Percentiles rank a stretch among this genome's conserved stretches.
phyloP scores from a whole-genome alignment of 2,888 invertebrate species.

The Pteria penguin region DNA sequence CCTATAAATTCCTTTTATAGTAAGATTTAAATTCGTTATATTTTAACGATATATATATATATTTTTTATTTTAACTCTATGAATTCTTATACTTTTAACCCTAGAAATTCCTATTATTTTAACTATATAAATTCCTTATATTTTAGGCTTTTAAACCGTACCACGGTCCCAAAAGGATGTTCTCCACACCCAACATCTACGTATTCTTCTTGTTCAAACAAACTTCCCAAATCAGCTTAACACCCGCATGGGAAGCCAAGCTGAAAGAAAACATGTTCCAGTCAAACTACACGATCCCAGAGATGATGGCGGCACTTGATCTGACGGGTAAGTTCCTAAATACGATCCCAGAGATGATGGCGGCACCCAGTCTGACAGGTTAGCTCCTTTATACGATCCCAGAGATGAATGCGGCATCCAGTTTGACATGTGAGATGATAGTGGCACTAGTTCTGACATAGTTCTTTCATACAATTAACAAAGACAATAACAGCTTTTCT shows the following conservation, averaged over 20 bases:
- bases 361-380: background rate
- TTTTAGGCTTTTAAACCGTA: background rate
- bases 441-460: no score
- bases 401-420: background rate
- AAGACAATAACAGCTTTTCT: no score
- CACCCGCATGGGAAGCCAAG: background rate
- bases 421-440: background rate
- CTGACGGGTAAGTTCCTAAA: background rate
- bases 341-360: background rate
- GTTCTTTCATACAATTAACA: no score
- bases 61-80: no score
- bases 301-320: background rate
- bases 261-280: background rate
- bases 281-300: background rate
- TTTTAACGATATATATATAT: no score
- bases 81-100: no score
- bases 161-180: background rate
- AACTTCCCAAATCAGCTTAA: no score
- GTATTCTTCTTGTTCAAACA: background rate
- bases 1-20: no score
- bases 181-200: background rate
- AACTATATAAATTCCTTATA: no score
- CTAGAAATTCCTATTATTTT: no score
- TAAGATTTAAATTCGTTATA: no score
- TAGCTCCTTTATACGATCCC: background rate